These are phyloP conservation scores for Centruroides sculpturatus DNA, from an alignment of 1,140 invertebrate genomes.

Conservation along the genomic window DNA sequence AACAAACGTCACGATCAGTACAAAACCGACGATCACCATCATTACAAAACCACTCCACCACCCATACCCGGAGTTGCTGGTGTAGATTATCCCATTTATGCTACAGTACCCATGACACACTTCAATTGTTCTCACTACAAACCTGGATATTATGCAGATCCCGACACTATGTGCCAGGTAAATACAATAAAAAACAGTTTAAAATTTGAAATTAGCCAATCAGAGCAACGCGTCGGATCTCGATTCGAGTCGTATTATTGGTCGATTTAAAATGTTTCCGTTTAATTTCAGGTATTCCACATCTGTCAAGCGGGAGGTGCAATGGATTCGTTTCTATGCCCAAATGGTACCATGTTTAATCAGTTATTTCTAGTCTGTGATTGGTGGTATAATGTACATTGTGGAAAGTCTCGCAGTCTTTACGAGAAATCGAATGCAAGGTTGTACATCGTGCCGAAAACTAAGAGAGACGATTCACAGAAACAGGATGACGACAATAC, in stretches of 20 bases:
- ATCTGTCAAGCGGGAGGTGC: slow-evolving; percentile 25
- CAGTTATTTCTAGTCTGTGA: slow-evolving; percentile 30
- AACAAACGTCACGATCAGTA: no score
- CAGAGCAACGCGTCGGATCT: no score
- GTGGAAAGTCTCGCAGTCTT: slow-evolving; percentile 20
- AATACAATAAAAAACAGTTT: background rate
- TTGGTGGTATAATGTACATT: slow-evolving; percentile 85
- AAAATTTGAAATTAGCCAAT: no score
- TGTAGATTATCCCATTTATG: slow-evolving; percentile 29
- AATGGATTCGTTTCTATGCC: slow-evolving; percentile 50
- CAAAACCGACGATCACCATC: no score
- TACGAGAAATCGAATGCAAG: no score
- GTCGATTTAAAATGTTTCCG: background rate
- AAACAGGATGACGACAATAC: no score
- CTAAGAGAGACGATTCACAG: no score
- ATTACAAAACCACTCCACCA: no score
- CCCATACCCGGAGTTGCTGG: slow-evolving; percentile 17
- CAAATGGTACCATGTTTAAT: slow-evolving; percentile 47
- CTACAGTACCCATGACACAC: slow-evolving; percentile 25
- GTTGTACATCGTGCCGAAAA: no score
- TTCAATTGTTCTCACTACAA: slow-evolving; percentile 30
- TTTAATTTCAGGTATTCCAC: slow-evolving; percentile 24
- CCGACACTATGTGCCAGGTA: slow-evolving; percentile 32
- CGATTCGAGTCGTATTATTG: background rate
- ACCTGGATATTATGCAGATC: slow-evolving; percentile 34